phyloP scores from a whole-genome alignment of 2,113 vertebrate genomes.

The Gnathonemus echidnorhynchus region DNA sequence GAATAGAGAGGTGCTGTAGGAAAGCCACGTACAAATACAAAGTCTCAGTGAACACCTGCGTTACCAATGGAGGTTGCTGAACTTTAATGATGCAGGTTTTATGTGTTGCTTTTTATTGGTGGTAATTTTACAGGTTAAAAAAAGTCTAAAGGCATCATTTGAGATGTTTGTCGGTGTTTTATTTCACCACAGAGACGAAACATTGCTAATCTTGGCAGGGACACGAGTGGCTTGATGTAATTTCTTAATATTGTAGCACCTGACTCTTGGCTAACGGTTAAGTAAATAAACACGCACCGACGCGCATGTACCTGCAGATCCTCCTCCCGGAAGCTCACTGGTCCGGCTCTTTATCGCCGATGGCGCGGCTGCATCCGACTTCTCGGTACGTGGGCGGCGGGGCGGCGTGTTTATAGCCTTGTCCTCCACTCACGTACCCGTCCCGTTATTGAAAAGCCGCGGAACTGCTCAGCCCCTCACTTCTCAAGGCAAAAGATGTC shows the following conservation, averaged over 20 bases:
- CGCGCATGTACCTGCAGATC: background rate
- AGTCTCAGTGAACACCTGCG: background rate
- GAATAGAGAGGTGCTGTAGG: constrained; percentile 75
- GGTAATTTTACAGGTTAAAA: background rate
- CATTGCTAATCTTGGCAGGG: background rate
- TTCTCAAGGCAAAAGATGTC: constrained; percentile 85
- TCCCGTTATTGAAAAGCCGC: constrained; percentile 52
- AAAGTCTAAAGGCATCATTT: background rate
- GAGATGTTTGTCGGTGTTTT: background rate
- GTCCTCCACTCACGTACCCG: background rate
- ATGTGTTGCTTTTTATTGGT: background rate
- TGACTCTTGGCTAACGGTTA: background rate
- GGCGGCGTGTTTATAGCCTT: background rate
- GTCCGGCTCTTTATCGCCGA: background rate
- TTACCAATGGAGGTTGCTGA: constrained; percentile 50
- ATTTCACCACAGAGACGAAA: background rate
- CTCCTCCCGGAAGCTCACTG: background rate
- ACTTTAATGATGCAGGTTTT: constrained; percentile 36
- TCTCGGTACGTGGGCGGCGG: background rate
- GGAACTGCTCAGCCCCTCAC: constrained; percentile 77
- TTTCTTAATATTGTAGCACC: background rate
- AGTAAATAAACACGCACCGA: background rate
- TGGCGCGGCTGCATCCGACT: background rate
- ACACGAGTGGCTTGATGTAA: background rate
- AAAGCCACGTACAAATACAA: constrained; percentile 58